Conservation (phyloP, 92 coral and sea anemone species). For the Paramuricea clavata region DNA sequence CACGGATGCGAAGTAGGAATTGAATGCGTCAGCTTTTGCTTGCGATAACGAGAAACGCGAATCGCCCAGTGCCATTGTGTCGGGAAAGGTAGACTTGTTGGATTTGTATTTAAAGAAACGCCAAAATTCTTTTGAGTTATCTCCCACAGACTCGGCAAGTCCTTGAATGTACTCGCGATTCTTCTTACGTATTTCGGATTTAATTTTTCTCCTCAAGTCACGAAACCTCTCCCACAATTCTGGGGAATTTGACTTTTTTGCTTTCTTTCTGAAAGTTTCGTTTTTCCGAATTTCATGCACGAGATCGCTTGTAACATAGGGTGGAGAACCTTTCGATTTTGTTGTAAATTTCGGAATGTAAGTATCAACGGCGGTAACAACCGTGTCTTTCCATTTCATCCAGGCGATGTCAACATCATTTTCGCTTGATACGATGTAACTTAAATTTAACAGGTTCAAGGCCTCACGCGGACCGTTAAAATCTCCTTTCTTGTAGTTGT, state of each 20-base stretch:
- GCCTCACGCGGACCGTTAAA: slow-evolving; percentile 11
- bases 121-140: slow-evolving; percentile 26
- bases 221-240: no score
- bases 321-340: not conserved
- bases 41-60: no score
- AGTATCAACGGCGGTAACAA: slow-evolving; percentile 3
- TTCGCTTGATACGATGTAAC: not conserved
- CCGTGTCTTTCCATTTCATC: slow-evolving; percentile 25
- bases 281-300: slow-evolving; percentile 26
- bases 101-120: slow-evolving; percentile 18
- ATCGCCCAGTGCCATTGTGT: not conserved
- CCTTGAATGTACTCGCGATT: slow-evolving; percentile 11
- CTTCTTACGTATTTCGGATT: not conserved
- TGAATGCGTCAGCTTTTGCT: no score
- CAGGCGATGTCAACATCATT: slow-evolving; percentile 30
- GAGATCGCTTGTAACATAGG: slow-evolving; percentile 15
- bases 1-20: no score
- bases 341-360: no score
- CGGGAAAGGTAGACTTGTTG: slow-evolving; percentile 19
- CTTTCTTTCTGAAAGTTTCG: slow-evolving; percentile 8
- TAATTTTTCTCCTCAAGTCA: no score
- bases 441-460: not conserved
- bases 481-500: slow-evolving; percentile 12
- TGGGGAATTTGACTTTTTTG: not conserved
- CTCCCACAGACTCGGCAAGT: not conserved